Percentiles rank a stretch among this genome's conserved stretches.
These are phyloP conservation scores for Sarcophaga bullata DNA, from an alignment of 1,140 invertebrate genomes.

Conservation along the genomic window DNA sequence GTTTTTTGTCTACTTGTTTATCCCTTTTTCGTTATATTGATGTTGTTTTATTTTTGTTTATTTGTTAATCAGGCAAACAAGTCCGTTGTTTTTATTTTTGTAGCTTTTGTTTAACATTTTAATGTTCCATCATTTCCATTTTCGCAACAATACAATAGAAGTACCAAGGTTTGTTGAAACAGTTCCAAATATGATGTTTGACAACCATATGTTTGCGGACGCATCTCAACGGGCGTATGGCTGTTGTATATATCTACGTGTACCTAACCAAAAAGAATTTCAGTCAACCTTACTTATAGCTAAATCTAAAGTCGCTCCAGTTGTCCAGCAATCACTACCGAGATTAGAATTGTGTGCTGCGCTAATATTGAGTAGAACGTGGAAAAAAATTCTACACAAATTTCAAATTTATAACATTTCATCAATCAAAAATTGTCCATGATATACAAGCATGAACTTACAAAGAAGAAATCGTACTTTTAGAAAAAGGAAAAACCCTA, in stretches of 20 bases:
- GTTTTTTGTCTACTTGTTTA: too few relatives aligned
- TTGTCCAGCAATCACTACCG: not conserved
- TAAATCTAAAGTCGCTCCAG: constrained; percentile 3
- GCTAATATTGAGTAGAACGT: constrained; percentile 38
- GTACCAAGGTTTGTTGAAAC: constrained; percentile 10
- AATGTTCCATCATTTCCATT: too few relatives aligned
- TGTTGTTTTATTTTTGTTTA: too few relatives aligned
- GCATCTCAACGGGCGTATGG: not conserved
- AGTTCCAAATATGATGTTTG: not conserved
- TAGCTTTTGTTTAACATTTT: too few relatives aligned
- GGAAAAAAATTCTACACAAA: not conserved
- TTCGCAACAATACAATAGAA: not conserved
- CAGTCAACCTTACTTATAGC: not conserved
- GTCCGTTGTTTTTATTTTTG: too few relatives aligned
- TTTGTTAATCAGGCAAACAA: too few relatives aligned
- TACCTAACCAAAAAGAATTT: not conserved
- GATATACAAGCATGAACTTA: too few relatives aligned
- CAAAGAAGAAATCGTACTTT: not conserved
- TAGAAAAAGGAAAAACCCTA: not conserved
- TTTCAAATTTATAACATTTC: not conserved
- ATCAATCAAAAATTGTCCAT: too few relatives aligned
- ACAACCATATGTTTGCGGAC: not conserved
- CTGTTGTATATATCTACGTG: not conserved
- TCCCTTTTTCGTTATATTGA: too few relatives aligned
- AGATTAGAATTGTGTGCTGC: constrained; percentile 49